Base-by-base conservation (phyloP, 2,888 invertebrate genomes). In the Stomorhina lunata region DNA sequence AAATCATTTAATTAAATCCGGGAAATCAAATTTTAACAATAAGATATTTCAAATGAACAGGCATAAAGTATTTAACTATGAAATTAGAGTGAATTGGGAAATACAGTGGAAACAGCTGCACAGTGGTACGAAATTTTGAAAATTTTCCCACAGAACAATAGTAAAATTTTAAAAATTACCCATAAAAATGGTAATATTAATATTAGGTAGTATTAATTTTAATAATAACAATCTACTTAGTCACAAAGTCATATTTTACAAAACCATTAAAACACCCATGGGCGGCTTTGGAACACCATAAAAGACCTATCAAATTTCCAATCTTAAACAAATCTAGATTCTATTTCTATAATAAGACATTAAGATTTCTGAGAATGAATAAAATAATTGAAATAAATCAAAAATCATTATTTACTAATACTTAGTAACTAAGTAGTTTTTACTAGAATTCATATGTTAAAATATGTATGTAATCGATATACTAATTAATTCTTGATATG, bases 1-100 rank as follows among this genome's bases (percentile, higher is more conserved):
- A 80, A 80, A 69, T 80, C 69, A 80, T 69, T 66, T 57, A 69
- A 63, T 1, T 15, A 61, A 80, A 69, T 75, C 75, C 80, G 75
- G 80, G 80, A 80, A 80, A 69, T 80, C 48, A 68, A 73, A 63
- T 75, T 48, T 37, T 45, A 32, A 61, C 27, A 61, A 61, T 32
- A 32, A 66, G 37, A n/a, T 12, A 37, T 37, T 57, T 59, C n/a
- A n/a, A n/a, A n/a, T n/a, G n/a, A n/a, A n/a, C n/a, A n/a, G n/a
- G n/a, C n/a, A n/a, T n/a, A n/a, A n/a, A n/a, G n/a, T n/a, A n/a
- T n/a, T n/a, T n/a, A n/a, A n/a, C n/a, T n/a, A n/a, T n/a, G n/a
- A n/a, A n/a, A n/a, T n/a, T n/a, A n/a, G n/a, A n/a, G n/a, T n/a
- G n/a, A n/a, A n/a, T n/a, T n/a, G n/a, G n/a, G n/a, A n/a, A n/a